Conservation (phyloP, 2,113 vertebrate genomes). For the Hippocampus comes region DNA sequence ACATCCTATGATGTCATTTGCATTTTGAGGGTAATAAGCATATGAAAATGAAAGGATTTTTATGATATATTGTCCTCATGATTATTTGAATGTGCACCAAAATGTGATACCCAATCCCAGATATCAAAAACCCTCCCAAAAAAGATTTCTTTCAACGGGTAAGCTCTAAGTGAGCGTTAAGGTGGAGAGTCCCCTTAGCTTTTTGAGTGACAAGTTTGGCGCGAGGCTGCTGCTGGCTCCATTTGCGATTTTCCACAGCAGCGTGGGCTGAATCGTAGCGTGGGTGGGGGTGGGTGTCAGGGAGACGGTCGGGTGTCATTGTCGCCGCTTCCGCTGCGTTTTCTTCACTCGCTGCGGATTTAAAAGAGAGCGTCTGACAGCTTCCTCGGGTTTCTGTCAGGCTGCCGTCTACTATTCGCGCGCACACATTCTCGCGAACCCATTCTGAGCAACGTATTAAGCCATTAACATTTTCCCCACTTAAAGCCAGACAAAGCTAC, state of each 20-base stretch:
- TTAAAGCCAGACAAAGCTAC: slow-evolving; percentile 16
- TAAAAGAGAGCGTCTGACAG: slow-evolving; percentile 30
- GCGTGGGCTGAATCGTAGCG: slow-evolving; percentile 45
- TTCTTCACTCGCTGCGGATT: slow-evolving; percentile 38
- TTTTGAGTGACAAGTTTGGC: slow-evolving; percentile 40
- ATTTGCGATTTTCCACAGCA: slow-evolving; percentile 59
- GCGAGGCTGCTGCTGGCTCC: slow-evolving; percentile 15
- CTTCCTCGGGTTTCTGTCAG: slow-evolving; percentile 34
- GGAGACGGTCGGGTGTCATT: slow-evolving; percentile 33
- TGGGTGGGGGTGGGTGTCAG: slow-evolving; percentile 33
- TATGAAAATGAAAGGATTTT: neutral
- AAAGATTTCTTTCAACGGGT: neutral
- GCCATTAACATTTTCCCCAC: slow-evolving; percentile 25
- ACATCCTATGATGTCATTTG: too few relatives aligned
- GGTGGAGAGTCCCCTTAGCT: slow-evolving; percentile 4
- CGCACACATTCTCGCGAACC: neutral
- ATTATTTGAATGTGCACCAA: neutral
- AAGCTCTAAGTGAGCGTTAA: neutral
- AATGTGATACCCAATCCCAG: neutral
- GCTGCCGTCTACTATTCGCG: slow-evolving; percentile 33
- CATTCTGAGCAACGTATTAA: slow-evolving; percentile 20
- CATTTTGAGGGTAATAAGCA: too few relatives aligned
- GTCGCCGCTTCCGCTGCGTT: slow-evolving; percentile 21
- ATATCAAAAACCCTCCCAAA: neutral
- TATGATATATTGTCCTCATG: too few relatives aligned